Conservation (phyloP, 2,113 vertebrate species). For the Melanerpes aurifrons region DNA sequence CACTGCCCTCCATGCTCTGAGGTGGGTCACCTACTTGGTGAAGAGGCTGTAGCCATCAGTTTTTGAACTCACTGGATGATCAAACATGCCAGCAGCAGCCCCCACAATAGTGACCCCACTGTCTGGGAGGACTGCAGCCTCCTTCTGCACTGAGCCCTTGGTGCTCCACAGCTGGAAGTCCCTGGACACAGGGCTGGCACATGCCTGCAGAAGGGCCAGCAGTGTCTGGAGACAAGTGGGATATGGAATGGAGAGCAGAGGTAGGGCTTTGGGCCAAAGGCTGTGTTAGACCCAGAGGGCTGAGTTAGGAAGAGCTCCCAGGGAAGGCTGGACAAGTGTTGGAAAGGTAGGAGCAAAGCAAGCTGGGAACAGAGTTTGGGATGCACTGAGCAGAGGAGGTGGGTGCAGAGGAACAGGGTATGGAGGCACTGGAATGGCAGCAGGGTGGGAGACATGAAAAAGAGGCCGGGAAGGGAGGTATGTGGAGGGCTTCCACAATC, state of each 20-base stretch:
- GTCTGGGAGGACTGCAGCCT: background rate
- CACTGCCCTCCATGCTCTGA: background rate
- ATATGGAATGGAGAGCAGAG: background rate
- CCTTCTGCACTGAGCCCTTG: background rate
- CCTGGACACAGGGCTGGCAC: background rate
- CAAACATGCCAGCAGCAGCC: background rate
- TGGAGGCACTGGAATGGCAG: background rate
- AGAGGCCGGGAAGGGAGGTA: background rate
- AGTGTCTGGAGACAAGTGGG: accelerated
- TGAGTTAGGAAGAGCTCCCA: background rate
- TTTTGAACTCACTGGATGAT: background rate
- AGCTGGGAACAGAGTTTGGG: background rate
- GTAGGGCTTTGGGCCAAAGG: background rate
- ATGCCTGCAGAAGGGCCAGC: accelerated
- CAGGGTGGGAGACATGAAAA: accelerated
- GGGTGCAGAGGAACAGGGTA: background rate
- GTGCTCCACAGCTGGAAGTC: background rate
- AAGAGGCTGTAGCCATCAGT: background rate
- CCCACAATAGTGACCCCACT: accelerated
- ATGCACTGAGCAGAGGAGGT: background rate
- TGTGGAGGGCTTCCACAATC: background rate
- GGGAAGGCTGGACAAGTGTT: background rate
- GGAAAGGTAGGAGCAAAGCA: background rate
- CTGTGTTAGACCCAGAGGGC: background rate
- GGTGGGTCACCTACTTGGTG: background rate